These are phyloP conservation scores for Centrocercus urophasianus DNA, from an alignment of 2,113 vertebrate species.

Conservation along the genomic window DNA sequence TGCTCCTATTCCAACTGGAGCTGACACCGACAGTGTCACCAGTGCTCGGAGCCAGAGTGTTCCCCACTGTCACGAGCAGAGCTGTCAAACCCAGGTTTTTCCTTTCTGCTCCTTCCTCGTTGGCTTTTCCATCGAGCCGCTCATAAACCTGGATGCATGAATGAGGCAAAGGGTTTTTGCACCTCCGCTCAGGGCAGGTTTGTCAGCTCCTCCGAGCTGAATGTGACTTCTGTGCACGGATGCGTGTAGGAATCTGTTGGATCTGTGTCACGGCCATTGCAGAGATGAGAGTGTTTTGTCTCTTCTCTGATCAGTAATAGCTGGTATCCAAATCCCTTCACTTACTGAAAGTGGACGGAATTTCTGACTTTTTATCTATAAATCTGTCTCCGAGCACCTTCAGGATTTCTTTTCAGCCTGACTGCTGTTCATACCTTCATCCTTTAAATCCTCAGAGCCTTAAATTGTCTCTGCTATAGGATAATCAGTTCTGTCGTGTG, in stretches of 20 bases:
- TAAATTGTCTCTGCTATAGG: not conserved
- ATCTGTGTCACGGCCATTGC: not conserved
- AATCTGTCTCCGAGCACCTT: not conserved
- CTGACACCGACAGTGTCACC: not conserved
- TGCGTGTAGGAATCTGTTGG: accelerated
- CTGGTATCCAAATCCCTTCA: not conserved
- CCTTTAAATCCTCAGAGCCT: not conserved
- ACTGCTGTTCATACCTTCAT: not conserved
- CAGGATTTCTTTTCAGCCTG: not conserved
- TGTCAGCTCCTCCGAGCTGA: accelerated
- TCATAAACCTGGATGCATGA: not conserved
- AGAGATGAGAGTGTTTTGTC: not conserved
- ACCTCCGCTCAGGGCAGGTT: accelerated
- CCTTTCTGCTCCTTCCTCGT: not conserved
- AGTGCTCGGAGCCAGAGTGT: accelerated
- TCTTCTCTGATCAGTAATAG: not conserved
- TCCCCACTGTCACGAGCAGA: not conserved
- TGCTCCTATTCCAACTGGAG: not conserved
- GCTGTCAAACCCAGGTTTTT: not conserved
- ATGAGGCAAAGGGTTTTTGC: not conserved
- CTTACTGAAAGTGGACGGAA: not conserved
- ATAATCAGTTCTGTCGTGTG: not conserved
- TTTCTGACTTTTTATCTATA: not conserved
- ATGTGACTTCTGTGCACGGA: accelerated
- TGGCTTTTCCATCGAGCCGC: not conserved